A percentile compares a stretch with the other conserved stretches of the same genome.
Conservation (phyloP, 37 sponge, comb jelly and placozoan species). For the Axinella damicornis region DNA sequence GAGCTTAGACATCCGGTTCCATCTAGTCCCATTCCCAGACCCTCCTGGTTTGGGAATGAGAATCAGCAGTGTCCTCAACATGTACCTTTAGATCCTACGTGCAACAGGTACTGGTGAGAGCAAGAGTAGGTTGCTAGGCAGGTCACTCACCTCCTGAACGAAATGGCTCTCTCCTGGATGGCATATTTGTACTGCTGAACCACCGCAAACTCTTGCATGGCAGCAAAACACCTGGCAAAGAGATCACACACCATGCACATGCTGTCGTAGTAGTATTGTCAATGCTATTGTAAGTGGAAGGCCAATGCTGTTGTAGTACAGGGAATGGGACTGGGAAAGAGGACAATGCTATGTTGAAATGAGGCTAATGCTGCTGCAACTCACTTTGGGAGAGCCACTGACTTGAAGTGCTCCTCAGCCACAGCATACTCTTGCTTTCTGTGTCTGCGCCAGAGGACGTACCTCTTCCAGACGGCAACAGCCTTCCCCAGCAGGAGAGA, state of each 20-base stretch:
- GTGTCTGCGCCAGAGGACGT: conserved; percentile 17
- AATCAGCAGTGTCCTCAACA: too few relatives aligned
- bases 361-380: background rate
- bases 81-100: too few relatives aligned
- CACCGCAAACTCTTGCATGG: conserved; percentile 23
- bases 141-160: conserved; percentile 42
- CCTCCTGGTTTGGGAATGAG: too few relatives aligned
- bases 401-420: conserved; percentile 61
- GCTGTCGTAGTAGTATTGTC: too few relatives aligned
- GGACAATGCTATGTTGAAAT: too few relatives aligned
- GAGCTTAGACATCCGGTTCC: too few relatives aligned
- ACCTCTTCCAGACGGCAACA: conserved; percentile 26
- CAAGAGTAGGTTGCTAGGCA: background rate
- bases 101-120: too few relatives aligned
- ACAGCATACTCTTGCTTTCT: conserved; percentile 3
- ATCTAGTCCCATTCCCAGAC: too few relatives aligned
- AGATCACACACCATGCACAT: too few relatives aligned
- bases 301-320: too few relatives aligned
- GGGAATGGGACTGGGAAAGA: too few relatives aligned
- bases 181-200: conserved; percentile 28
- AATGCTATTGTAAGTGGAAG: too few relatives aligned
- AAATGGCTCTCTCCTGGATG: conserved; percentile 1
- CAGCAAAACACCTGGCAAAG: conserved; percentile 40
- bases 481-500: background rate
- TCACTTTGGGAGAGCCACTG: conserved; percentile 55